Evolutionary conservation across 2,888 invertebrate species (phyloP).

Genomic region (Rhagonycha fulva): DNA sequence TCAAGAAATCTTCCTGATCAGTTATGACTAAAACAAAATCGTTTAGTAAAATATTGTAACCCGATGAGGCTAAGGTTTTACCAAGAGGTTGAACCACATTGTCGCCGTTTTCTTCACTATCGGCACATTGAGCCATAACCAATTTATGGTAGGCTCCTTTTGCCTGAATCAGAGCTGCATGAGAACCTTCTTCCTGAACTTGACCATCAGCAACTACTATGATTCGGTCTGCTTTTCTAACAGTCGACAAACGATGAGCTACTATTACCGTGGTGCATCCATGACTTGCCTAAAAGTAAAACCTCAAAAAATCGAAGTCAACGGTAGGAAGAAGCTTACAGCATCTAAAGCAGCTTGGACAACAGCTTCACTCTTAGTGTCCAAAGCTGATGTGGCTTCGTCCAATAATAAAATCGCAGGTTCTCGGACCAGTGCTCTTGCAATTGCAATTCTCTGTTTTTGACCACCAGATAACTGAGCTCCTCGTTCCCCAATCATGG

Average conservation of each 20-base stretch:
- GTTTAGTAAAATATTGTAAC: no score
- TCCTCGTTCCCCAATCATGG: slow-evolving; percentile 83
- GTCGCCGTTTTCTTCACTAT: slow-evolving; percentile 11
- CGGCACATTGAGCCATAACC: slow-evolving; percentile 65
- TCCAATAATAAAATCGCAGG: no score
- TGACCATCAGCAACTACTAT: slow-evolving; percentile 52
- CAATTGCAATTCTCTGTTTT: slow-evolving; percentile 89
- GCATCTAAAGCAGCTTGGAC: no score
- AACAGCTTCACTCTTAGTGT: no score
- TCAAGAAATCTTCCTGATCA: neutral
- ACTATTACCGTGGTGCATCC: slow-evolving; percentile 80
- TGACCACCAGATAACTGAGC: slow-evolving; percentile 85
- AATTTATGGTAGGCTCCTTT: slow-evolving; percentile 72
- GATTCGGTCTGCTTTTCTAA: slow-evolving; percentile 68
- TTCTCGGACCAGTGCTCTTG: no score
- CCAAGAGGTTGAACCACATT: neutral
- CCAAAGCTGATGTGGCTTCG: no score
- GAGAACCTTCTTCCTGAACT: slow-evolving; percentile 73
- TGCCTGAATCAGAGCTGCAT: slow-evolving; percentile 67
- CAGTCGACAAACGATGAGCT: slow-evolving; percentile 77
- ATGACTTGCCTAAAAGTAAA: slow-evolving; percentile 42
- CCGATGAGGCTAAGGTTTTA: no score
- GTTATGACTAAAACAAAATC: neutral
- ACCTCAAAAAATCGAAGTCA: no score
- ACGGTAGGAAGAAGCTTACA: no score